These are phyloP conservation scores for Apeltes quadracus DNA, from an alignment of 2,113 vertebrate genomes.

Conservation along the genomic window DNA sequence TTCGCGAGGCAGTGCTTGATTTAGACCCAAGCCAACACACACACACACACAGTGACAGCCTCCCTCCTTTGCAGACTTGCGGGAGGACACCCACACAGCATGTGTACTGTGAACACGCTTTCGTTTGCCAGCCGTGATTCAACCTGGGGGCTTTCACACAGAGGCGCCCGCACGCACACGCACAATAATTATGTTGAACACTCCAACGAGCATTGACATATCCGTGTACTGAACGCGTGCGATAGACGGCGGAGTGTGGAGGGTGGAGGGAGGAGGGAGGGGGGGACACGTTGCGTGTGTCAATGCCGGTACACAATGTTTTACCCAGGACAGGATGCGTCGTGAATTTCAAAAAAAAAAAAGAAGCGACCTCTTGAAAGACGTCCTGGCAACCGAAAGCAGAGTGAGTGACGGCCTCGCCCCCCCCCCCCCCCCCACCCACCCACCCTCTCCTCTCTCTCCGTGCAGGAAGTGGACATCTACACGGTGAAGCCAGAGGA, in stretches of 20 bases:
- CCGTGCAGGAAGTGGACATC: constrained; percentile 92
- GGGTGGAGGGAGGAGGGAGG: background rate
- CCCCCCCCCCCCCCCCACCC: too few relatives aligned
- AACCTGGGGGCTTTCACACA: constrained; percentile 67
- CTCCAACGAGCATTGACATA: constrained; percentile 28
- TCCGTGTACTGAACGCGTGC: constrained; percentile 15
- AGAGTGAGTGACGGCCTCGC: background rate
- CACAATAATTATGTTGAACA: constrained; percentile 40
- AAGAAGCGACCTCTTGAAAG: background rate
- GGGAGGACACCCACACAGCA: constrained; percentile 74
- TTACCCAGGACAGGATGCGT: background rate
- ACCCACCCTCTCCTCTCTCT: too few relatives aligned
- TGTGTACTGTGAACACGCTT: constrained; percentile 67
- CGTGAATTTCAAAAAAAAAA: background rate
- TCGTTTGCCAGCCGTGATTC: constrained; percentile 63
- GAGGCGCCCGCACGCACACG: constrained; percentile 29
- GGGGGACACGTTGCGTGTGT: constrained; percentile 19
- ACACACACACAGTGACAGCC: constrained; percentile 12
- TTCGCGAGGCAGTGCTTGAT: constrained; percentile 35
- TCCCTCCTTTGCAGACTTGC: constrained; percentile 37
- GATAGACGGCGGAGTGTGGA: background rate
- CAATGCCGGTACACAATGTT: background rate
- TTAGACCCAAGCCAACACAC: constrained; percentile 1
- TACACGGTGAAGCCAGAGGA: constrained; percentile 96
- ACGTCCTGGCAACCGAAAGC: background rate